A percentile compares a stretch with the other conserved stretches of the same genome.
Evolutionary conservation across 2,888 invertebrate species (phyloP).

Genomic region (Phortica okadai): DNA sequence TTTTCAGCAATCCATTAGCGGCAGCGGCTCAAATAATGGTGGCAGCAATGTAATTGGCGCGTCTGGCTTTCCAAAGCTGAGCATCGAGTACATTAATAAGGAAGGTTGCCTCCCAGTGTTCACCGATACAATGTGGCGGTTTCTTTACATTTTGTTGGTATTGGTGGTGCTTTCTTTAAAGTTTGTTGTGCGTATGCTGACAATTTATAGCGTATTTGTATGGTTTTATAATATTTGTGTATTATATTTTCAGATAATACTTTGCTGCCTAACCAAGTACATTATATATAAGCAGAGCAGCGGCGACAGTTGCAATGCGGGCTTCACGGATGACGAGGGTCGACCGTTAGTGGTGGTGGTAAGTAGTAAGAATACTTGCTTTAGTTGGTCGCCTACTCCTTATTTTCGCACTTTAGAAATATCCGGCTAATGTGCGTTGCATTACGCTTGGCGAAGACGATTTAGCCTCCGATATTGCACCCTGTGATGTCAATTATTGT

Average conservation of each 20-base stretch:
- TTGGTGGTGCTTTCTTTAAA: slow-evolving; percentile 54
- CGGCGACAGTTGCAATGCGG: slow-evolving; percentile 50
- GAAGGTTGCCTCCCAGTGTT: slow-evolving; percentile 64
- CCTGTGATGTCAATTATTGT: slow-evolving; percentile 48
- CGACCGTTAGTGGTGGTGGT: slow-evolving; percentile 63
- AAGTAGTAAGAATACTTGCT: slow-evolving; percentile 19
- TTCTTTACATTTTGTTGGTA: slow-evolving; percentile 55
- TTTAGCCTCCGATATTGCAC: slow-evolving; percentile 56
- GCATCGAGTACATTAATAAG: slow-evolving; percentile 60
- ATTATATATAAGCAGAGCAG: slow-evolving; percentile 58
- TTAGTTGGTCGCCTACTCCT: neutral
- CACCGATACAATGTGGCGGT: slow-evolving; percentile 47
- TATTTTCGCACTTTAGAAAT: slow-evolving; percentile 49
- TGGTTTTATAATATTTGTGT: neutral
- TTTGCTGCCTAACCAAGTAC: slow-evolving; percentile 63
- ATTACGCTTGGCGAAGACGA: slow-evolving; percentile 62
- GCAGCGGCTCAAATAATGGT: slow-evolving; percentile 4
- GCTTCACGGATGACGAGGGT: slow-evolving; percentile 62
- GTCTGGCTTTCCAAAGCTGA: slow-evolving; percentile 49
- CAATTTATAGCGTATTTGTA: neutral
- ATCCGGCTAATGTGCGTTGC: slow-evolving; percentile 65
- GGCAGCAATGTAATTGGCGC: neutral
- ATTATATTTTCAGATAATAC: slow-evolving; percentile 46
- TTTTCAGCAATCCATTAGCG: slow-evolving; percentile 49
- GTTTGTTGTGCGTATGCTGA: slow-evolving; percentile 55